phyloP scores from a whole-genome alignment of 2,113 vertebrate genomes.

The Ptyas mucosa region DNA sequence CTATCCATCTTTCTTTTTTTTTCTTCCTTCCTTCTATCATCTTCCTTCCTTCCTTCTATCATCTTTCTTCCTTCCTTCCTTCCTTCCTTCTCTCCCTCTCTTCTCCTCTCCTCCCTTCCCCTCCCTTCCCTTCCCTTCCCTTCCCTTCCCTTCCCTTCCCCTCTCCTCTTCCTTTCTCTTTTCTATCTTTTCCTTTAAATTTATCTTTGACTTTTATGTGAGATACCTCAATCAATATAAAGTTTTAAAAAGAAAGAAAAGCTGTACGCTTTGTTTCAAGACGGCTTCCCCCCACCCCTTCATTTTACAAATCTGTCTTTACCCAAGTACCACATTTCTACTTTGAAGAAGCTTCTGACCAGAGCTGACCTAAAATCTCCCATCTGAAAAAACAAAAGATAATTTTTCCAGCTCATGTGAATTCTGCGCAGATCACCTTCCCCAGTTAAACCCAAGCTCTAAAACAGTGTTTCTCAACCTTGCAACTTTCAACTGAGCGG shows the following conservation, averaged over 20 bases:
- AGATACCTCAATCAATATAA: too few relatives aligned
- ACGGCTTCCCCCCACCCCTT: not conserved
- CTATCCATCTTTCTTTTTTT: accelerated
- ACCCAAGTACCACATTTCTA: not conserved
- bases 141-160: too few relatives aligned
- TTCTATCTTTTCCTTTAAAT: not conserved
- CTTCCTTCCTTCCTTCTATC: too few relatives aligned
- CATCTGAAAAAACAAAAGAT: too few relatives aligned
- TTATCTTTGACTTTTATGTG: not conserved
- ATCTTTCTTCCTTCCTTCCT: accelerated
- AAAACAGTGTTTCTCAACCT: not conserved
- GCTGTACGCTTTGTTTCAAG: not conserved
- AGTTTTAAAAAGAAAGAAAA: not conserved
- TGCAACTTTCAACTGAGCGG: too few relatives aligned
- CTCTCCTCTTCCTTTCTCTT: not conserved
- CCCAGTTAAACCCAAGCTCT: not conserved
- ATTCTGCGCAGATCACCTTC: not conserved
- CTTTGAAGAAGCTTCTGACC: not conserved
- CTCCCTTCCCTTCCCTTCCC: not conserved
- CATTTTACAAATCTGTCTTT: not conserved
- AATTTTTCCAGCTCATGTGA: too few relatives aligned
- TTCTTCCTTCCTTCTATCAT: too few relatives aligned
- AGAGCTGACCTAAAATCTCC: too few relatives aligned
- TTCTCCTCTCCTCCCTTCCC: not conserved
- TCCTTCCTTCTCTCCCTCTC: too few relatives aligned